Evolutionary conservation across 2,888 invertebrate genomes (phyloP), one percentile per base, ranked within the genome.

Genomic region (Agrotis ipsilon): DNA sequence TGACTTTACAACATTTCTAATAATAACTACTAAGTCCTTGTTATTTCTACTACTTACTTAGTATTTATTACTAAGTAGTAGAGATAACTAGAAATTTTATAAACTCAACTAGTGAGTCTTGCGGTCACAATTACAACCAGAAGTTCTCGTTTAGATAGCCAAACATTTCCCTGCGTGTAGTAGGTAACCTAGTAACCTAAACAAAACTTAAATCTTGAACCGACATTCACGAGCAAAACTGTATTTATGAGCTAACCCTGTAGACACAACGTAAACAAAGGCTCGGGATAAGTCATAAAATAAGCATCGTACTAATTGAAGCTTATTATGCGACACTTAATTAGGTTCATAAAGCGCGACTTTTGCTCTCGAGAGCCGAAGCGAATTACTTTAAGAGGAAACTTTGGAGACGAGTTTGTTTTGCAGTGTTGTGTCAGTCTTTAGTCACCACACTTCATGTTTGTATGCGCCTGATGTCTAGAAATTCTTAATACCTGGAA

Each of bases 321-420:
- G 86, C 85, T 88, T 86, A 87, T 89, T 86, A 87, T 85, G 81
- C 83, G 81, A 85, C 84, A 85, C 83, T 82, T 88, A 87, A 88
- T 88, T 88, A 88, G 80, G 78, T 78, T 69, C 84, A 83, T 89
- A 88, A 88, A 86, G 84, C 83, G 80, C 75, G 83, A 85, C 83
- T 87, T 86, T 86, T 85, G 83, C 84, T 81, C 87, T 86, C 82
- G 73, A 71, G 83, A 86, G 84, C 79, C 83, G 81, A 83, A 82
- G 81, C 67, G 81, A 87, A 86, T 87, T 78, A 85, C 76, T 83
- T 81, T 71, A 63, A 72, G 54, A 61, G 72, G 61, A 59, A 84
- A 84, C 86, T 84, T 81, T 60, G 60, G 68, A 80, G 80, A 74
- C 65, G 85, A 75, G 78, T 85, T 83, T 83, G 74, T 85, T 85